Base-by-base conservation (phyloP, 1,140 invertebrate genomes). In the Pseudomyrmex concolor region DNA sequence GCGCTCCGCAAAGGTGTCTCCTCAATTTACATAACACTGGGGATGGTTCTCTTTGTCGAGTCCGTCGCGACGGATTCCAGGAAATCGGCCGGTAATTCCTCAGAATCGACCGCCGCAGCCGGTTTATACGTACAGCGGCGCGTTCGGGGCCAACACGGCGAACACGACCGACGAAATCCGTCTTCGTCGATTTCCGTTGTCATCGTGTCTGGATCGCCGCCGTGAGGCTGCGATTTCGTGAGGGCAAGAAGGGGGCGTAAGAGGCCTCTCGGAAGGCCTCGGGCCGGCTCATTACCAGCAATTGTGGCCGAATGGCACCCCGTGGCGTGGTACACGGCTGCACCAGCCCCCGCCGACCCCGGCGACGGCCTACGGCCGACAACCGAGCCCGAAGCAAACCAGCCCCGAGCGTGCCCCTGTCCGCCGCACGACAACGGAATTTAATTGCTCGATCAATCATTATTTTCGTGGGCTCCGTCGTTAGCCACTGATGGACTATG, bases 401-500 rank as follows among this genome's bases (percentile, higher is more conserved):
- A 25, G 71, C 71, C 62, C 64, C 84, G 84, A 83, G 67, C 76
- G 62, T 85, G 84, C 87, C 86, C 68, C 81, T 84, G 78, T 86
- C 85, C 34, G 86, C 81, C 89, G 77, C 92, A 92, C 92, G 92
- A 93, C 93, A 93, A 92, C 93, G 89, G 89, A 86, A 87, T 93
- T 94, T 94, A 94, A 93, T 94, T 93, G 91, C 92, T 93, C 93
- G 91, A 94, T 94, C 90, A 91, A 93, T 94, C 92, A 93, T 92
- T 93, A 93, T 92, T 91, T 89, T 90, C 86, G 85, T 90, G 70
- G 68, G 73, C 34, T 60, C 70, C 70, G 60, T n/a, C 85, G 73
- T 71, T 84, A 76, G 59, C 81, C 73, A 84, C 86, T 59, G 84
- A 86, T 86, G 48, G 68, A 57, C 57, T 73, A 73, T 76, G 64